Percentiles rank a stretch among this genome's conserved stretches.
Conservation (phyloP, 2,888 invertebrate genomes). For the Eupithecia exiguata region DNA sequence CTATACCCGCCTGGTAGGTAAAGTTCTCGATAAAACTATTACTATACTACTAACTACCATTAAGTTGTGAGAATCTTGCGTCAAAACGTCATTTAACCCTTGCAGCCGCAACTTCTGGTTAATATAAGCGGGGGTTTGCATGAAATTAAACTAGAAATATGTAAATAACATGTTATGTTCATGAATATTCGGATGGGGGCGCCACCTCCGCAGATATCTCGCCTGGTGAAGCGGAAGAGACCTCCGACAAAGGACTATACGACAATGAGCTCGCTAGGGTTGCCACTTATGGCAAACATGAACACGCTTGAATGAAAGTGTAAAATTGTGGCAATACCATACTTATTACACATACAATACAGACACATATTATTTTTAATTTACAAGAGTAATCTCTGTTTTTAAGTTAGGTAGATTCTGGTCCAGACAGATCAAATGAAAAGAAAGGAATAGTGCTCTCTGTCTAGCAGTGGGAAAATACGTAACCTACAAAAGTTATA, state of each 20-base stretch:
- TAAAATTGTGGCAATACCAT: too few relatives aligned
- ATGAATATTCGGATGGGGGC: conserved; percentile 66
- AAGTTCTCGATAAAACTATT: neutral
- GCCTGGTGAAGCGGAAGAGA: conserved; percentile 79
- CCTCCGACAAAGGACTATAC: conserved; percentile 77
- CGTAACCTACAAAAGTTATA: neutral
- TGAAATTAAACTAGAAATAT: conserved; percentile 51
- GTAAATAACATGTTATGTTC: conserved; percentile 54
- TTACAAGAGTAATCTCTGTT: too few relatives aligned
- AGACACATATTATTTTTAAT: too few relatives aligned
- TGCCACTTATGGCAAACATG: conserved; percentile 13
- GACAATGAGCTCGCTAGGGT: conserved; percentile 74
- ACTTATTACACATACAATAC: too few relatives aligned
- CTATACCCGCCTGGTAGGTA: neutral
- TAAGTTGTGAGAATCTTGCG: conserved; percentile 1
- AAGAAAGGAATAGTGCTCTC: neutral
- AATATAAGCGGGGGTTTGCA: conserved; percentile 36
- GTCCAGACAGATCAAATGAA: neutral
- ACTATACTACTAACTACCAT: neutral
- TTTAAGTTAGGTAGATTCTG: neutral
- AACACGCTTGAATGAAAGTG: neutral
- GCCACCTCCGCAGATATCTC: conserved; percentile 69
- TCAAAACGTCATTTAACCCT: conserved; percentile 1
- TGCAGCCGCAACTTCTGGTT: conserved; percentile 31
- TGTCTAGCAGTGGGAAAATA: neutral